phyloP scores from a whole-genome alignment of 2,113 vertebrate species.

The Vireo altiloquus region DNA sequence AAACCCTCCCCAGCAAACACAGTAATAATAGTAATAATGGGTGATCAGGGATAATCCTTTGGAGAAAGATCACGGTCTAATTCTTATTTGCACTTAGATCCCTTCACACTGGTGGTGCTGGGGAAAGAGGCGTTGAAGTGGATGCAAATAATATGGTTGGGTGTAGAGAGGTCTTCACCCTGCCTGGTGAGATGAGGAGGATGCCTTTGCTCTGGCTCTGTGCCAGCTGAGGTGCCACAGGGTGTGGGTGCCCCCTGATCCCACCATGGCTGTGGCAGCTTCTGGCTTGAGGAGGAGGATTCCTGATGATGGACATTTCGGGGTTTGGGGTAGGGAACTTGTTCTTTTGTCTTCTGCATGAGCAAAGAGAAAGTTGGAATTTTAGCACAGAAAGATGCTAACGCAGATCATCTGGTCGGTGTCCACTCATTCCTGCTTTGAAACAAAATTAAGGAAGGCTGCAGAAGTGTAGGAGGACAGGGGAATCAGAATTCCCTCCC shows the following conservation, averaged over 20 bases:
- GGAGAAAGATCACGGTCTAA: neutral
- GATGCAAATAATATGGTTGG: neutral
- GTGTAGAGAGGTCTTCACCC: neutral
- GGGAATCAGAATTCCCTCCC: neutral
- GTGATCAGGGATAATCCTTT: neutral
- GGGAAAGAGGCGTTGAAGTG: neutral
- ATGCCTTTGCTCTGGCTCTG: neutral
- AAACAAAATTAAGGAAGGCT: neutral
- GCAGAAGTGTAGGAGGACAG: neutral
- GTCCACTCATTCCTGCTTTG: accelerated
- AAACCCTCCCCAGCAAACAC: neutral
- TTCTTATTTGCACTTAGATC: constrained; percentile 21
- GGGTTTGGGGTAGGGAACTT: neutral
- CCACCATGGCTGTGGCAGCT: accelerated
- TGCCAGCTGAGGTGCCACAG: neutral
- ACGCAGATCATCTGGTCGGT: accelerated
- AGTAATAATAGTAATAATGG: constrained; percentile 46
- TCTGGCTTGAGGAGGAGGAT: neutral
- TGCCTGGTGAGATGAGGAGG: accelerated
- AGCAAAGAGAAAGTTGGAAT: neutral
- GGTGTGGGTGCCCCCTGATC: accelerated
- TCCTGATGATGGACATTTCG: neutral
- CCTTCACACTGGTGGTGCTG: neutral
- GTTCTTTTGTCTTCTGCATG: neutral
- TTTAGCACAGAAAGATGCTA: neutral